phyloP scores from a whole-genome alignment of 2,888 invertebrate species.

The Cosmorhoe ocellata region DNA sequence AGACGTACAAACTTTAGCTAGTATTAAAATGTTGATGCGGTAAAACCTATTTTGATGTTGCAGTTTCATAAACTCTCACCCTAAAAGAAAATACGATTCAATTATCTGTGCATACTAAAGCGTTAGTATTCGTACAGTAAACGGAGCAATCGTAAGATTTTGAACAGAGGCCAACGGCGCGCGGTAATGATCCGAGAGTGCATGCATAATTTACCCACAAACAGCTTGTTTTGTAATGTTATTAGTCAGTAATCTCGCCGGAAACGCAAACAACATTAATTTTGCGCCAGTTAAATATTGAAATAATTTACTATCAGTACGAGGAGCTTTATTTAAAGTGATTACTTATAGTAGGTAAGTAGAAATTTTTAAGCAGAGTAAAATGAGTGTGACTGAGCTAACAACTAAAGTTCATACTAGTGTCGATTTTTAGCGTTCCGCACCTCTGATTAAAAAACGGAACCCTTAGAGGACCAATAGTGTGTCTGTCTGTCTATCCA shows the following conservation, averaged over 20 bases:
- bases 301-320: constrained; percentile 74
- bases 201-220: constrained; percentile 80
- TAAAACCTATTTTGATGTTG: neutral
- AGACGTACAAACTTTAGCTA: no score
- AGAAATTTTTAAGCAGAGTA: neutral
- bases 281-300: constrained; percentile 72
- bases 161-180: constrained; percentile 63
- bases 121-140: constrained; percentile 40
- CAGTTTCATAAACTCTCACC: constrained; percentile 1
- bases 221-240: constrained; percentile 81
- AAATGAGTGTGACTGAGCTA: neutral
- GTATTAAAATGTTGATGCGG: no score
- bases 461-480: no score
- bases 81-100: constrained; percentile 31
- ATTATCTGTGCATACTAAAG: constrained; percentile 42
- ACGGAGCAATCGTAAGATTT: constrained; percentile 61
- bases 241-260: constrained; percentile 80
- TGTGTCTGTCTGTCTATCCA: no score
- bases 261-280: constrained; percentile 77
- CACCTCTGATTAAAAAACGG: no score
- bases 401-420: no score
- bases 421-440: no score
- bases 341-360: constrained; percentile 19
- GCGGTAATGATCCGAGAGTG: constrained; percentile 80
- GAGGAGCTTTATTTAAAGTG: constrained; percentile 36